phyloP scores from a whole-genome alignment of 2,797 vertebrate genomes.

The Gambelia wislizenii region DNA sequence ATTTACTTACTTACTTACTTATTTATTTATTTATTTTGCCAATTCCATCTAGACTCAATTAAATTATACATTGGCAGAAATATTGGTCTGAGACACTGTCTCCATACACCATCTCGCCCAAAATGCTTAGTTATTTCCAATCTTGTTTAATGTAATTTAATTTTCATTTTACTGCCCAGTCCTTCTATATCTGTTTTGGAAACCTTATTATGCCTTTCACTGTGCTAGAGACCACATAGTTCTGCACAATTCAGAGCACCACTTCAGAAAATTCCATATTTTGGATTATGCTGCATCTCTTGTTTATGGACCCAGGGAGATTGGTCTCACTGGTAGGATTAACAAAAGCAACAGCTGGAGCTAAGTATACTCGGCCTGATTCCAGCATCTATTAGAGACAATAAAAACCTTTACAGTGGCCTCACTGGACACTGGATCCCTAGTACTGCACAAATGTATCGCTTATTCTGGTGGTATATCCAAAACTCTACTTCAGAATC shows the following conservation, averaged over 20 bases:
- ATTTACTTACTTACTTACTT: too few relatives aligned
- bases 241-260: constrained; percentile 8
- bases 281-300: not conserved
- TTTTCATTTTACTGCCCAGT: not conserved
- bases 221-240: not conserved
- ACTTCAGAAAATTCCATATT: not conserved
- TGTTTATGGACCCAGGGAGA: rapidly evolving
- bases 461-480: not conserved
- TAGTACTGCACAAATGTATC: not conserved
- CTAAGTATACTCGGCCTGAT: not conserved
- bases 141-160: not conserved
- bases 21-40: too few relatives aligned
- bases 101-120: not conserved
- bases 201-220: not conserved
- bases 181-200: not conserved
- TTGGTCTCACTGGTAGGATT: not conserved
- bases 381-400: not conserved
- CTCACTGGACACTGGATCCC: not conserved
- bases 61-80: not conserved
- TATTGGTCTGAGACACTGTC: not conserved
- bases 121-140: not conserved
- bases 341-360: not conserved
- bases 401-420: not conserved
- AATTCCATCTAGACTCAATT: too few relatives aligned
- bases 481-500: not conserved